Conservation (phyloP, 2,888 invertebrate species). For the Phorcus lineatus region DNA sequence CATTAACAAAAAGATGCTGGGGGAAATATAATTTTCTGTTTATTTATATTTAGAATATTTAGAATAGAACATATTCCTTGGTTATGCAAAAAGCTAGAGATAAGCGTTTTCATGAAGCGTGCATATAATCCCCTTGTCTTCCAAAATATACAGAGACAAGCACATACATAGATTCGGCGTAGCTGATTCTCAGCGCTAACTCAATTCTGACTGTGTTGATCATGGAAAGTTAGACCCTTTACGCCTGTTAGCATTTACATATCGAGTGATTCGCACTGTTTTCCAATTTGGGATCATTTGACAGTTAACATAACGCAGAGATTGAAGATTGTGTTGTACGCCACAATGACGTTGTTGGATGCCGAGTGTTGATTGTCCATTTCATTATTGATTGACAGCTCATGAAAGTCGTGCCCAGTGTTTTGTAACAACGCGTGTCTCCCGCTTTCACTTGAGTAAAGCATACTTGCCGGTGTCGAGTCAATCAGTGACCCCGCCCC, state of each 20-base stretch:
- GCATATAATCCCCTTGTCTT: too few species aligned
- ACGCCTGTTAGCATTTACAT: slow-evolving; percentile 11
- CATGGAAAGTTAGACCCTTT: not conserved
- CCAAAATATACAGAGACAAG: too few species aligned
- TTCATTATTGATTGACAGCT: slow-evolving; percentile 22
- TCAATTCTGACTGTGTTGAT: too few species aligned
- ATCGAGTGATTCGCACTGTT: not conserved
- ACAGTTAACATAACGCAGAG: slow-evolving; percentile 19
- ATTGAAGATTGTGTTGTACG: slow-evolving; percentile 7
- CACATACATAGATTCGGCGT: too few species aligned
- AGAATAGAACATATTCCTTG: too few species aligned
- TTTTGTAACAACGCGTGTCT: not conserved
- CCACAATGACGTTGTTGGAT: not conserved
- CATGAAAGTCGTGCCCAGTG: not conserved
- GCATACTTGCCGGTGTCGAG: not conserved
- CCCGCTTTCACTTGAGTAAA: not conserved
- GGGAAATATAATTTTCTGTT: too few species aligned
- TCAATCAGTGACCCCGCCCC: slow-evolving; percentile 8
- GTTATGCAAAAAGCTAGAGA: too few species aligned
- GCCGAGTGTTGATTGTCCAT: slow-evolving; percentile 13
- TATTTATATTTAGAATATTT: too few species aligned
- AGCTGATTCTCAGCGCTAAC: too few species aligned
- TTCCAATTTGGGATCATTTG: slow-evolving; percentile 1
- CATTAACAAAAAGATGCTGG: too few species aligned
- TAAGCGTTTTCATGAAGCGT: too few species aligned